Base-by-base conservation (phyloP, 2,113 vertebrate species). In the Psilopogon haemacephalus region DNA sequence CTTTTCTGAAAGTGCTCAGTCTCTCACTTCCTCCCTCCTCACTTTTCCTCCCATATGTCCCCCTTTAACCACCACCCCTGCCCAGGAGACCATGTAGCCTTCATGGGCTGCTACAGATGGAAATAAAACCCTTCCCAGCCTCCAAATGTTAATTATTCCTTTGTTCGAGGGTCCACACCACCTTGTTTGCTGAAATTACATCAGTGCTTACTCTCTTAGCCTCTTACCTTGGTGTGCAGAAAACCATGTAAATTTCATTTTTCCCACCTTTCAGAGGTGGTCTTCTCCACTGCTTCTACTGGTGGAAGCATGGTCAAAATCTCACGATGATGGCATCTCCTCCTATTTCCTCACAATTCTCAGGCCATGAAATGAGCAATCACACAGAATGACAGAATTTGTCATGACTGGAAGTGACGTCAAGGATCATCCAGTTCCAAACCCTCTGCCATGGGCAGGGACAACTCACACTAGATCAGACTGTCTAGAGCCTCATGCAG, bases 111-210 rank as follows among this genome's bases (percentile, higher is more conserved):
- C 33, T 33, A 38, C 40, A 54, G 16, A 71, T 4, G 1, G 9
- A 58, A 80, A 42, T 0, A 0, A 54, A 54, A 58, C 5, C 2
- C 50, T 73, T 65, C 17, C 50, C 33, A 83, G 30, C 13, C 38
- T 80, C 30, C 30, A 44, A 16, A 73, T 65, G 44, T 62, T 48
- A 80, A 54, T 5, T 6, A 4, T 2, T 21, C 18, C 16, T 71
- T 35, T 11, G 23, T 38, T 70, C 46, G 30, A 54, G 27, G 12
- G 13, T 35, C 23, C 40, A 62, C 19, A 52, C 4, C 8, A 2
- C 26, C 16, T 32, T 40, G 8, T 35, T 70, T 42, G 27, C 30
- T 81, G 37, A 17, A 38, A 12, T 87, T 62, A 30, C 18, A 59
- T 30, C 37, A n/a, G 40, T 11, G 9, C 28, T 73, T 15, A 26